phyloP scores from a whole-genome alignment of 2,113 vertebrate genomes.

The Takifugu flavidus region DNA sequence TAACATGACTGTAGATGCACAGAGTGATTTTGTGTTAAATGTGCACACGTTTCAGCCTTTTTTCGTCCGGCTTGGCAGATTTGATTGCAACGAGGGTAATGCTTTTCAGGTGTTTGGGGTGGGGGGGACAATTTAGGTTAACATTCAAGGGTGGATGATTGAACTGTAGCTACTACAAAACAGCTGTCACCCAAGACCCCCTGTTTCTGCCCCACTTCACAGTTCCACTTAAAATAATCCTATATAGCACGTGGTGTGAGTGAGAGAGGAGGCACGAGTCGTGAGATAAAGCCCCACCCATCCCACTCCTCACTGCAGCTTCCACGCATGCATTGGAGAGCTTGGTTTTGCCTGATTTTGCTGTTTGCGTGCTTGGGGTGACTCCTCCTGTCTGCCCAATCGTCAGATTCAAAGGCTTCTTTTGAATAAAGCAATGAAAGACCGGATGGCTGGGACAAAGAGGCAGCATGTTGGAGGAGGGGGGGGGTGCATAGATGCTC shows the following conservation, averaged over 20 bases:
- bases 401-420: conserved; percentile 48
- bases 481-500: conserved; percentile 15
- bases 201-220: conserved; percentile 27
- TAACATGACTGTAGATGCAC: no score
- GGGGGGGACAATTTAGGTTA: neutral
- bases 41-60: neutral
- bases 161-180: conserved; percentile 28
- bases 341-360: neutral
- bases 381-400: conserved; percentile 42
- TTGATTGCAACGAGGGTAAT: neutral
- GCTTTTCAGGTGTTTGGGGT: conserved; percentile 6
- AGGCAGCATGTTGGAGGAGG: conserved; percentile 9
- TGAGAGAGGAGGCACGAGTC: neutral
- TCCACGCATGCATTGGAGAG: conserved; percentile 30
- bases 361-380: conserved; percentile 6
- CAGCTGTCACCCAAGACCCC: neutral
- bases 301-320: conserved; percentile 27
- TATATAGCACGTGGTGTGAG: neutral
- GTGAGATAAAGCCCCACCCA: conserved; percentile 52
- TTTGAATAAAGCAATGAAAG: conserved; percentile 46
- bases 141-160: conserved; percentile 14
- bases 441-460: conserved; percentile 52
- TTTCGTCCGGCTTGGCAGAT: neutral
- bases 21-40: no score
- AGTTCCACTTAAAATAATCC: conserved; percentile 12